Percentiles rank a stretch among this genome's conserved stretches.
phyloP scores from a whole-genome alignment of 1,140 invertebrate species.

The Anoplophora glabripennis region DNA sequence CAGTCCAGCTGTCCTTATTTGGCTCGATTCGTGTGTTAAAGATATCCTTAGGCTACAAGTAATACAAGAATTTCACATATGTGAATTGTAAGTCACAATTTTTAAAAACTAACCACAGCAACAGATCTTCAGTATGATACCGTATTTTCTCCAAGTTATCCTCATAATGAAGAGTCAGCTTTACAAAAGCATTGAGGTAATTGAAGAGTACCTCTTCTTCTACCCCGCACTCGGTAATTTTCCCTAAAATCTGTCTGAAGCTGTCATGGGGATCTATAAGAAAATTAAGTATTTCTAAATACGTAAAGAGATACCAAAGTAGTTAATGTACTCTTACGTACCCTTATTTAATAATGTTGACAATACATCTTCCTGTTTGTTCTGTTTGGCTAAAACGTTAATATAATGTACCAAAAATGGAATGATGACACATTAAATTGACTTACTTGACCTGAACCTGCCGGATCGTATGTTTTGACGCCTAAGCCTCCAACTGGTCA shows the following conservation, averaged over 20 bases:
- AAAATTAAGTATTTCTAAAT: slow-evolving; percentile 2
- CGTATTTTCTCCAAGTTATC: slow-evolving; percentile 59
- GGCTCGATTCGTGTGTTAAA: slow-evolving; percentile 80
- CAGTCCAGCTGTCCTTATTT: slow-evolving; percentile 83
- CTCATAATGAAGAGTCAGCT: slow-evolving; percentile 67
- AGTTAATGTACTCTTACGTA: slow-evolving; percentile 13
- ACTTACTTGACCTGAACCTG: slow-evolving; percentile 24
- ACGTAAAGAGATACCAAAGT: slow-evolving; percentile 1
- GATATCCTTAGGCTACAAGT: slow-evolving; percentile 74
- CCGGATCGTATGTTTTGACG: slow-evolving; percentile 19
- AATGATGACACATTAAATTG: background rate
- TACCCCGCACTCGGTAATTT: slow-evolving; percentile 21
- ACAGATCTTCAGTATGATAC: slow-evolving; percentile 72
- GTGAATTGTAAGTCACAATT: slow-evolving; percentile 13
- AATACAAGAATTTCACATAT: slow-evolving; percentile 13
- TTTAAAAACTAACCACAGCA: slow-evolving; percentile 69
- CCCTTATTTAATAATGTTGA: slow-evolving; percentile 19
- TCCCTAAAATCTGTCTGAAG: slow-evolving; percentile 25
- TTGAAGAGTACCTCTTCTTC: slow-evolving; percentile 52
- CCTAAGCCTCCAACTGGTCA: slow-evolving; percentile 29
- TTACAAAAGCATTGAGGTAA: slow-evolving; percentile 80
- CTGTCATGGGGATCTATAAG: slow-evolving; percentile 31
- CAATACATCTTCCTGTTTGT: slow-evolving; percentile 29
- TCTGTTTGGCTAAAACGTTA: slow-evolving; percentile 22
- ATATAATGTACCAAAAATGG: background rate